Conservation (phyloP, 2,888 invertebrate species). For the Tethea ocularis region DNA sequence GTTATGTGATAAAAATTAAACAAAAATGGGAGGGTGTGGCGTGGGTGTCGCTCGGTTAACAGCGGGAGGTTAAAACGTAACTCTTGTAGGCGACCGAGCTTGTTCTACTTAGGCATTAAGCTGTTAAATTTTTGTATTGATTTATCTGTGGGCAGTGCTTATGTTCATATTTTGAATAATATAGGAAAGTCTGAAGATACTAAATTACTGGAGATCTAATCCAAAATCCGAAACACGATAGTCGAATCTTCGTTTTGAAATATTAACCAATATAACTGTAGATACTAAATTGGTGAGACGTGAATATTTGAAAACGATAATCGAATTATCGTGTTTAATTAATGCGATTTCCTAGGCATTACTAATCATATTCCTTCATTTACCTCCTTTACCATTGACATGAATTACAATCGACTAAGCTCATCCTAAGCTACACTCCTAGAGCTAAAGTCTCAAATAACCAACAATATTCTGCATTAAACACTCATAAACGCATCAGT, state of each 20-base stretch:
- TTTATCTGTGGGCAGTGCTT: slow-evolving; percentile 19
- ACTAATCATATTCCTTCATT: too few species aligned
- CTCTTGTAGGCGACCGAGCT: slow-evolving; percentile 52
- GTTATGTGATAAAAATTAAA: slow-evolving; percentile 9
- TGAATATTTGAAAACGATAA: too few species aligned
- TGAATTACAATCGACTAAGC: too few species aligned
- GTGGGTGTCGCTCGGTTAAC: slow-evolving; percentile 39
- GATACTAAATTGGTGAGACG: too few species aligned
- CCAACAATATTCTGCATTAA: background rate
- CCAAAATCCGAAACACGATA: too few species aligned
- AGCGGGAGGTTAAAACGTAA: slow-evolving; percentile 69
- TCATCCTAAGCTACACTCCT: too few species aligned
- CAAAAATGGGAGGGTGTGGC: slow-evolving; percentile 29
- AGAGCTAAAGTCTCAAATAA: background rate
- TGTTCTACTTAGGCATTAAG: slow-evolving; percentile 35
- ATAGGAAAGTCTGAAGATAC: background rate
- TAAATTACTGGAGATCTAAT: too few species aligned
- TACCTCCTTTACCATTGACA: too few species aligned
- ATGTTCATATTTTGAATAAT: background rate
- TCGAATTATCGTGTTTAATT: too few species aligned
- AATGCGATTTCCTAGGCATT: too few species aligned
- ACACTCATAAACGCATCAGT: slow-evolving; percentile 21
- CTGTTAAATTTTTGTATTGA: slow-evolving; percentile 31
- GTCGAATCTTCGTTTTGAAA: too few species aligned
- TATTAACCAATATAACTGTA: too few species aligned